Evolutionary conservation across 2,888 invertebrate species (phyloP).

Genomic region (Lomographa bimaculata): DNA sequence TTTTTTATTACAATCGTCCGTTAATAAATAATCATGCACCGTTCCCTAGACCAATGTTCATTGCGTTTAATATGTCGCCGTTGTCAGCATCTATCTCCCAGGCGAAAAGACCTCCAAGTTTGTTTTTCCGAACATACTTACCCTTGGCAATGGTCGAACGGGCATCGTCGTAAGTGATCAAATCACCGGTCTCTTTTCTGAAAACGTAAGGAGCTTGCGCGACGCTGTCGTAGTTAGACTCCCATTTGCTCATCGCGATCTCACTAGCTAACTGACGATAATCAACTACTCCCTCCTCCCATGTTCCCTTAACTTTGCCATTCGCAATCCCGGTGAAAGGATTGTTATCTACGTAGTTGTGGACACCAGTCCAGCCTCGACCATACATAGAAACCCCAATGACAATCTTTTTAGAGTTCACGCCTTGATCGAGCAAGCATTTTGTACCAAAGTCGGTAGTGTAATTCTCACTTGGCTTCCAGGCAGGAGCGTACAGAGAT

Average conservation of each 20-base stretch:
- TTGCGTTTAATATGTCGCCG: slow-evolving; percentile 73
- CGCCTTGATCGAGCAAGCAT: slow-evolving; percentile 72
- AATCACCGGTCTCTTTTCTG: slow-evolving; percentile 65
- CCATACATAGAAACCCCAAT: slow-evolving; percentile 76
- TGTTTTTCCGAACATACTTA: slow-evolving; percentile 76
- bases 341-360: slow-evolving; percentile 59
- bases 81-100: slow-evolving; percentile 79
- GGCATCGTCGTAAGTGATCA: slow-evolving; percentile 73
- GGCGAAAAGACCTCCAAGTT: slow-evolving; percentile 71
- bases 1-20: slow-evolving; percentile 14
- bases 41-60: slow-evolving; percentile 76
- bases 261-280: slow-evolving; percentile 74
- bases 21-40: slow-evolving; percentile 49
- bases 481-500: slow-evolving; percentile 67
- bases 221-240: slow-evolving; percentile 71
- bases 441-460: slow-evolving; percentile 77
- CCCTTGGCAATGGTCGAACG: slow-evolving; percentile 75
- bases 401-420: slow-evolving; percentile 70
- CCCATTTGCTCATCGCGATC: slow-evolving; percentile 71
- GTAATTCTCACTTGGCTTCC: slow-evolving; percentile 73
- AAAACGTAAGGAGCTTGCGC: slow-evolving; percentile 78
- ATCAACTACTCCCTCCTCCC: slow-evolving; percentile 78
- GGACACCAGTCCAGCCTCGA: slow-evolving; percentile 76
- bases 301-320: slow-evolving; percentile 73
- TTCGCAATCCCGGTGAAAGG: slow-evolving; percentile 75